A percentile compares a stretch with the other conserved stretches of the same genome.
phyloP scores from a whole-genome alignment of 2,888 invertebrate species.

The Acanthosoma haemorrhoidale region DNA sequence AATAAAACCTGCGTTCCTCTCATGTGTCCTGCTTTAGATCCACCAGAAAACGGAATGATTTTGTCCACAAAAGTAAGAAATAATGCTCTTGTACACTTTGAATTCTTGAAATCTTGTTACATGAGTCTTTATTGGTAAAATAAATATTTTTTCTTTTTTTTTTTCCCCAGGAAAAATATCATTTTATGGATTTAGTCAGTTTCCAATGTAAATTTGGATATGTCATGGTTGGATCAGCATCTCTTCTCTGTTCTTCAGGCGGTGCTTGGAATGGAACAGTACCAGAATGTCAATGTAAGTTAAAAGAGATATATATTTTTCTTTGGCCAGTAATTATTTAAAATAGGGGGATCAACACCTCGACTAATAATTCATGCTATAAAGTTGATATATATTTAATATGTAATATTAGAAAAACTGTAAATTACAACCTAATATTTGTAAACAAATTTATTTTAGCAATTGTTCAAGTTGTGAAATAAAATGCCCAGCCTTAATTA shows the following conservation, averaged over 20 bases:
- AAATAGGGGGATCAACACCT: too few relatives aligned
- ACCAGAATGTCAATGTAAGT: conserved; percentile 89
- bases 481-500: too few relatives aligned
- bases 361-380: too few relatives aligned
- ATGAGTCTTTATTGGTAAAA: background rate
- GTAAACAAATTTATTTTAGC: too few relatives aligned
- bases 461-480: too few relatives aligned
- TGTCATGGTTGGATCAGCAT: conserved; percentile 81
- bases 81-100: background rate
- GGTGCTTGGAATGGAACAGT: conserved; percentile 91
- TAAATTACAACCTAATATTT: background rate
- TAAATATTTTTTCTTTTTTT: background rate
- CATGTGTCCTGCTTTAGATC: conserved; percentile 71
- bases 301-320: too few relatives aligned
- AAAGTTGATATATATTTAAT: too few relatives aligned
- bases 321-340: too few relatives aligned
- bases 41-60: conserved; percentile 80
- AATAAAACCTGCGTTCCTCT: conserved; percentile 94
- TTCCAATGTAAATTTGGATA: conserved; percentile 95
- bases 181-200: conserved; percentile 81
- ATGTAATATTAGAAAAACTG: too few relatives aligned
- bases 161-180: conserved; percentile 57
- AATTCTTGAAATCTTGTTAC: background rate
- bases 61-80: conserved; percentile 63
- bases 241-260: conserved; percentile 78